A percentile compares a stretch with the other conserved stretches of the same genome.
These are phyloP conservation scores for Porites divaricata DNA, from an alignment of 92 coral and sea anemone species.

Conservation along the genomic window DNA sequence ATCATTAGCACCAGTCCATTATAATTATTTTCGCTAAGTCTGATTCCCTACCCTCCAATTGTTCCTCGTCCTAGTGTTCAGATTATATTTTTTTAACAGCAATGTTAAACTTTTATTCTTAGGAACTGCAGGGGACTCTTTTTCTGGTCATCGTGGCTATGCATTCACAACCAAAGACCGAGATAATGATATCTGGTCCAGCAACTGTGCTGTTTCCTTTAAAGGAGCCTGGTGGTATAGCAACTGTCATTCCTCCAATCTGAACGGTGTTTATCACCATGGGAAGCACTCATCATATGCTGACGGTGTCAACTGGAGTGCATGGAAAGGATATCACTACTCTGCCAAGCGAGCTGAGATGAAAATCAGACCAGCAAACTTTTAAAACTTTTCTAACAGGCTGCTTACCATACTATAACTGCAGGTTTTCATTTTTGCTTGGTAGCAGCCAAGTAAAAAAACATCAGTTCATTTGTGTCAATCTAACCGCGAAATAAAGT, in stretches of 20 bases:
- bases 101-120: background rate
- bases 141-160: background rate
- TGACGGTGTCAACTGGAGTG: constrained; percentile 44
- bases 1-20: too few relatives aligned
- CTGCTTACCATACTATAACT: too few relatives aligned
- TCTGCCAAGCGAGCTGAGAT: constrained; percentile 56
- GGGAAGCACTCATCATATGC: constrained; percentile 29
- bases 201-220: constrained; percentile 21
- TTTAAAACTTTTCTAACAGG: background rate
- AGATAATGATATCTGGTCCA: constrained; percentile 5
- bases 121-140: constrained; percentile 39
- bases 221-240: constrained; percentile 52
- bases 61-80: too few relatives aligned
- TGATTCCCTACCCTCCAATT: too few relatives aligned
- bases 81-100: too few relatives aligned
- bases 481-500: too few relatives aligned
- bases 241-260: constrained; percentile 28
- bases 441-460: too few relatives aligned
- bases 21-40: too few relatives aligned
- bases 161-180: constrained; percentile 43
- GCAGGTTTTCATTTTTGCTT: too few relatives aligned
- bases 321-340: constrained; percentile 45
- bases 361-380: constrained; percentile 35
- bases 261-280: constrained; percentile 36
- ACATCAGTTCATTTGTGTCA: too few relatives aligned